Conservation (phyloP, 1,140 invertebrate species). For the Pygmarrhopalites habei region DNA sequence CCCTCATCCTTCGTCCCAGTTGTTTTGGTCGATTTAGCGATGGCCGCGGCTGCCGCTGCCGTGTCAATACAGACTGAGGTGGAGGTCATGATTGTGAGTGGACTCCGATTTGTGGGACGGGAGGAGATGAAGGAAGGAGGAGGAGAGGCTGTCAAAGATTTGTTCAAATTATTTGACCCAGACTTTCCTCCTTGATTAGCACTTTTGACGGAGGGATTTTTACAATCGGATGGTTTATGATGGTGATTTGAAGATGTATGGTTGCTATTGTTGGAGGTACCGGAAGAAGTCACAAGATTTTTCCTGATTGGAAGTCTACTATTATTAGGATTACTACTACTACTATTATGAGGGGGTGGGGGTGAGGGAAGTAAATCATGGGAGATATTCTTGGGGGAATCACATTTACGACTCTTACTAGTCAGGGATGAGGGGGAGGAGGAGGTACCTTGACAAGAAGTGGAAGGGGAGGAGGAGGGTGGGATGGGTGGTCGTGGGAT, state of each 20-base stretch:
- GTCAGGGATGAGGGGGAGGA: no score
- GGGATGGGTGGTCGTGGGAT: conserved; percentile 30
- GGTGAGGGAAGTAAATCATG: background rate
- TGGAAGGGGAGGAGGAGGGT: conserved; percentile 10
- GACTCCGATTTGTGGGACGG: background rate
- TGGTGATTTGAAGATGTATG: background rate
- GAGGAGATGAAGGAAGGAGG: no score
- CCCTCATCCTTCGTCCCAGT: conserved; percentile 34
- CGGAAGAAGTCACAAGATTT: background rate
- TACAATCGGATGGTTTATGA: background rate
- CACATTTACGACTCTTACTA: no score
- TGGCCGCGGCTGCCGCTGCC: background rate
- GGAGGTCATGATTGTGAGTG: conserved; percentile 12
- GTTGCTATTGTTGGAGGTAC: no score
- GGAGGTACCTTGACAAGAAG: no score
- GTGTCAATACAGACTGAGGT: background rate
- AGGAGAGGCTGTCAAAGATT: no score
- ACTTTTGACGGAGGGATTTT: background rate
- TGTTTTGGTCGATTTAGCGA: background rate
- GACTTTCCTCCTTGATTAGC: background rate
- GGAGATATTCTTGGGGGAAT: conserved; percentile 1
- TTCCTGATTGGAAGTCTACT: conserved; percentile 1
- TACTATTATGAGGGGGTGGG: background rate
- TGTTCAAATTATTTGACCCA: background rate
- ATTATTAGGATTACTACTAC: background rate